Evolutionary conservation across 2,888 invertebrate genomes (phyloP).

Genomic region (Zhuqinia jingwanae): DNA sequence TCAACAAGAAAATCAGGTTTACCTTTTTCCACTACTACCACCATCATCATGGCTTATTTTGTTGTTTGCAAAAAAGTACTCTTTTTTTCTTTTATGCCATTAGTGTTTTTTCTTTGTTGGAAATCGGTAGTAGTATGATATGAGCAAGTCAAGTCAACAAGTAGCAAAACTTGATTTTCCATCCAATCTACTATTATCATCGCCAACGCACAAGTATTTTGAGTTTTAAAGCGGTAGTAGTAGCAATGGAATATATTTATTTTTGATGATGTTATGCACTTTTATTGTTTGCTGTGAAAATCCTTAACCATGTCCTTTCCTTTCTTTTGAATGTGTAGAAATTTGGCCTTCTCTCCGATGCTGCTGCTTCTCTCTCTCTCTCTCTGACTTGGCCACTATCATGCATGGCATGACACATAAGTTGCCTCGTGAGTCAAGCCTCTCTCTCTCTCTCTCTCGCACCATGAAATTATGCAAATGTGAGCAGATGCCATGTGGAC

Average conservation of each 20-base stretch:
- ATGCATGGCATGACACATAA: neutral
- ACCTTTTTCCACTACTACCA: conserved; percentile 2
- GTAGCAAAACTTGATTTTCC: conserved; percentile 61
- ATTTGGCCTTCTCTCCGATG: too few relatives aligned
- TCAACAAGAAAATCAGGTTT: conserved; percentile 60
- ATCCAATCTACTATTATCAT: conserved; percentile 9
- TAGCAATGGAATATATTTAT: neutral
- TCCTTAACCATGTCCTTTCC: conserved; percentile 42
- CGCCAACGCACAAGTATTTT: neutral
- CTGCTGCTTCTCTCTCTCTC: conserved; percentile 1
- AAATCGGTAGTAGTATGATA: conserved; percentile 9
- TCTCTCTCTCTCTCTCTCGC: neutral
- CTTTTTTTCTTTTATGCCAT: conserved; percentile 8
- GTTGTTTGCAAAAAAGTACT: conserved; percentile 24
- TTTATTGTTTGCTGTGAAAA: conserved; percentile 24
- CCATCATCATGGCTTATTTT: neutral
- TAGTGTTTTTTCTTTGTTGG: conserved; percentile 38
- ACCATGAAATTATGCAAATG: conserved; percentile 55
- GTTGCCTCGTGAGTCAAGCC: conserved; percentile 28
- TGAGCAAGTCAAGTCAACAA: conserved; percentile 56
- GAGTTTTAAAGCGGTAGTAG: conserved; percentile 1
- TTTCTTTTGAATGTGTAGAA: too few relatives aligned
- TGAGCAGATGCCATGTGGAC: conserved; percentile 54
- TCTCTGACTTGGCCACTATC: neutral
- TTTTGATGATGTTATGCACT: too few relatives aligned